Evolutionary conservation across 2,888 invertebrate species (phyloP).

Genomic region (Baccha elongata): DNA sequence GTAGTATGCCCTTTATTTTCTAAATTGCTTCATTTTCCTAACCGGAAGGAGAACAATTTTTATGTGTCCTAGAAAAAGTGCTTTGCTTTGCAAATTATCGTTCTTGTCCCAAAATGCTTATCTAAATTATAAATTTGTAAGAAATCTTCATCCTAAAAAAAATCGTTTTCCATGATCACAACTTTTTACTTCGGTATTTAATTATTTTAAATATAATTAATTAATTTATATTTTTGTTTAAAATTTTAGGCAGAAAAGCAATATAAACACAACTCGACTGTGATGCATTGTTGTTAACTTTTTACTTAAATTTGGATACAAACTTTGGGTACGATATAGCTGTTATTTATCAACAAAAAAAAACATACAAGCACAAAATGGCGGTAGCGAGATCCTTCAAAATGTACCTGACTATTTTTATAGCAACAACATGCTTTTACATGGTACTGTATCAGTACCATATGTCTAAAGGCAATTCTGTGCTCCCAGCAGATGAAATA

Average conservation of each 20-base stretch:
- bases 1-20: too few species aligned
- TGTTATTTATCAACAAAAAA: conserved; percentile 1
- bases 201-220: too few species aligned
- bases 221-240: neutral
- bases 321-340: neutral
- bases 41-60: too few species aligned
- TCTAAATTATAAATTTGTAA: too few species aligned
- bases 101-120: too few species aligned
- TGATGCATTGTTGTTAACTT: conserved; percentile 31
- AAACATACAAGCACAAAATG: conserved; percentile 76
- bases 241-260: conserved; percentile 10
- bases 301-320: conserved; percentile 26
- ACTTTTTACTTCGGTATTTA: too few species aligned
- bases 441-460: conserved; percentile 86
- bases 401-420: conserved; percentile 86
- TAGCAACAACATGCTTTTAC: conserved; percentile 85
- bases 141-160: too few species aligned
- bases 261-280: conserved; percentile 18
- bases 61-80: too few species aligned
- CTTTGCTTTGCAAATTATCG: too few species aligned
- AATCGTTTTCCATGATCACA: too few species aligned
- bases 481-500: conserved; percentile 79
- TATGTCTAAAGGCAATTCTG: conserved; percentile 83
- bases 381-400: conserved; percentile 84
- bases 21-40: too few species aligned